Conservation (phyloP, 2,113 vertebrate species). For the Pan troglodytes region DNA sequence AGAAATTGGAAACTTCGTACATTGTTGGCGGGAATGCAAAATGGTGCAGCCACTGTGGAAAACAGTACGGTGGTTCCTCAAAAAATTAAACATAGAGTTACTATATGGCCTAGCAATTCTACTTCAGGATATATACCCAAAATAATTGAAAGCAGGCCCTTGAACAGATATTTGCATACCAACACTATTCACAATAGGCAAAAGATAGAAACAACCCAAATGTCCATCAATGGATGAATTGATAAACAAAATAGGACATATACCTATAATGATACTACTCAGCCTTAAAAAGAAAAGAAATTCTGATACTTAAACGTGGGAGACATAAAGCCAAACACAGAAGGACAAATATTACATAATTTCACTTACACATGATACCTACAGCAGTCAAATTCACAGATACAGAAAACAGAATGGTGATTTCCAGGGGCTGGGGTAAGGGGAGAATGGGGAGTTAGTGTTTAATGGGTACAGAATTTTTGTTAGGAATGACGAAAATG, state of each 20-base stretch:
- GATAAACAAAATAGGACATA: not conserved
- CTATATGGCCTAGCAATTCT: not conserved
- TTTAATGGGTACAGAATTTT: not conserved
- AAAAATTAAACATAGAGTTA: constrained; percentile 25
- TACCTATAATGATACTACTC: not conserved
- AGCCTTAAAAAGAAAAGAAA: not conserved
- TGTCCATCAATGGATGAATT: not conserved
- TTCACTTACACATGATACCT: not conserved
- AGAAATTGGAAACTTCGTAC: not conserved
- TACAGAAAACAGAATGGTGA: not conserved
- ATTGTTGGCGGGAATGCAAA: not conserved
- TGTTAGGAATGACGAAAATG: not conserved
- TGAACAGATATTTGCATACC: not conserved
- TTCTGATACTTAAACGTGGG: not conserved
- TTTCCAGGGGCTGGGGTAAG: not conserved
- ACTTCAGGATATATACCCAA: not conserved
- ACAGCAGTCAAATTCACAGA: constrained; percentile 6
- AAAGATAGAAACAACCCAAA: not conserved
- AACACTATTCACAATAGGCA: not conserved
- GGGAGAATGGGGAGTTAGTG: not conserved
- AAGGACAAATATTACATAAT: not conserved
- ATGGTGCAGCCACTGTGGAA: not conserved
- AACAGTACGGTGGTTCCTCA: not conserved
- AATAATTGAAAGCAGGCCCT: not conserved
- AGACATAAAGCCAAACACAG: not conserved